A percentile compares a stretch with the other conserved stretches of the same genome.
These are phyloP conservation scores for Bombyx mandarina DNA, from an alignment of 1,140 invertebrate genomes.

Conservation along the genomic window DNA sequence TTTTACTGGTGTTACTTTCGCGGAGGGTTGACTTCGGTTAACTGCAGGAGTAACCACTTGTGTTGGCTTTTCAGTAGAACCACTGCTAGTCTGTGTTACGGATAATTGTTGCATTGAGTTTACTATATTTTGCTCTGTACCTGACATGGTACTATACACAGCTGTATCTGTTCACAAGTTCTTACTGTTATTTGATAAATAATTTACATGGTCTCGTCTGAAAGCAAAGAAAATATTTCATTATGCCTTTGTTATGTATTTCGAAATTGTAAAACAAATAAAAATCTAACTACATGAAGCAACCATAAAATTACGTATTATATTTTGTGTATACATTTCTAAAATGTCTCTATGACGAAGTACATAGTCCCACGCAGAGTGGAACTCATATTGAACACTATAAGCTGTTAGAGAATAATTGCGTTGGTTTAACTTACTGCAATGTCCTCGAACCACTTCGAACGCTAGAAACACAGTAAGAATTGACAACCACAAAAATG, in stretches of 20 bases:
- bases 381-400: slow-evolving; percentile 20
- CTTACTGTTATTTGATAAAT: slow-evolving; percentile 23
- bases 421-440: slow-evolving; percentile 24
- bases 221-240: slow-evolving; percentile 15
- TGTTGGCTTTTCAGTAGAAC: slow-evolving; percentile 59
- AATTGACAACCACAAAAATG: too few relatives aligned
- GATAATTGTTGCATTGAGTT: slow-evolving; percentile 67
- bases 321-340: slow-evolving; percentile 1
- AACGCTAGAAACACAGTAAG: background rate
- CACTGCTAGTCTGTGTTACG: slow-evolving; percentile 58
- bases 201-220: slow-evolving; percentile 43
- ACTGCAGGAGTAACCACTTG: slow-evolving; percentile 63
- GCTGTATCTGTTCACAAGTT: slow-evolving; percentile 30
- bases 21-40: slow-evolving; percentile 43
- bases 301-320: too few relatives aligned
- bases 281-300: too few relatives aligned
- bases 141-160: slow-evolving; percentile 63
- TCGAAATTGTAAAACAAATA: too few relatives aligned
- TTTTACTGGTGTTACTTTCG: slow-evolving; percentile 51
- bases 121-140: slow-evolving; percentile 65
- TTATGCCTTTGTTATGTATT: too few relatives aligned
- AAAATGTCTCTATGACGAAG: slow-evolving; percentile 23
- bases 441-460: slow-evolving; percentile 22
- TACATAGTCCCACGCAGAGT: slow-evolving; percentile 60
- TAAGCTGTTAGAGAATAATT: slow-evolving; percentile 24